These are phyloP conservation scores for Masnerella sp. DNA, from an alignment of 2,888 invertebrate species.

Conservation along the genomic window DNA sequence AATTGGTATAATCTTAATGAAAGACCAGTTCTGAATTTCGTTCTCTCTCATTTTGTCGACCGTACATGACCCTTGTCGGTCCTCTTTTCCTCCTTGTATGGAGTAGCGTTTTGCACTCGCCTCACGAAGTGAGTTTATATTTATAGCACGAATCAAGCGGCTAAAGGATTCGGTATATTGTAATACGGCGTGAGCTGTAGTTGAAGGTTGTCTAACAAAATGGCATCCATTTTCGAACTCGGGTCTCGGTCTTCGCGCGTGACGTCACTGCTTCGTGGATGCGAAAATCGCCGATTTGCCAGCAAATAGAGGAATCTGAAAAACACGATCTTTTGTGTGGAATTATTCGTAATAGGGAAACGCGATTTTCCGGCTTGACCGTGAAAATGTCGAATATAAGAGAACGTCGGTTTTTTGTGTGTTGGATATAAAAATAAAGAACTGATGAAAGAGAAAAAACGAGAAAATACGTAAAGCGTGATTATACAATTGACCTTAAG, in stretches of 20 bases:
- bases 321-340: neutral
- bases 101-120: conserved; percentile 66
- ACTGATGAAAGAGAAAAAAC: neutral
- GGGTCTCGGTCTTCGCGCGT: conserved; percentile 26
- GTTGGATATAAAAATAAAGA: conserved; percentile 1
- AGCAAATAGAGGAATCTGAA: too few relatives aligned
- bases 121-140: conserved; percentile 71
- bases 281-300: too few relatives aligned
- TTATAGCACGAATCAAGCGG: conserved; percentile 69
- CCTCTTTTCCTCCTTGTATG: conserved; percentile 61
- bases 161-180: conserved; percentile 59
- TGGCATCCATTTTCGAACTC: conserved; percentile 62
- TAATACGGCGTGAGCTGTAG: conserved; percentile 56
- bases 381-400: too few relatives aligned
- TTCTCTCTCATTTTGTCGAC: conserved; percentile 59
- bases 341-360: too few relatives aligned
- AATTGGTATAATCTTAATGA: conserved; percentile 58
- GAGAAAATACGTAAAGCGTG: conserved; percentile 34
- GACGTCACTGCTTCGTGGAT: conserved; percentile 39
- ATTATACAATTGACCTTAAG: conserved; percentile 51
- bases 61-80: conserved; percentile 61
- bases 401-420: neutral
- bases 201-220: conserved; percentile 71
- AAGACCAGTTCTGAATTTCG: conserved; percentile 64
- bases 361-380: too few relatives aligned